phyloP scores from a whole-genome alignment of 37 sponge, comb jelly and placozoan species.

The Hexactinellida sp. region DNA sequence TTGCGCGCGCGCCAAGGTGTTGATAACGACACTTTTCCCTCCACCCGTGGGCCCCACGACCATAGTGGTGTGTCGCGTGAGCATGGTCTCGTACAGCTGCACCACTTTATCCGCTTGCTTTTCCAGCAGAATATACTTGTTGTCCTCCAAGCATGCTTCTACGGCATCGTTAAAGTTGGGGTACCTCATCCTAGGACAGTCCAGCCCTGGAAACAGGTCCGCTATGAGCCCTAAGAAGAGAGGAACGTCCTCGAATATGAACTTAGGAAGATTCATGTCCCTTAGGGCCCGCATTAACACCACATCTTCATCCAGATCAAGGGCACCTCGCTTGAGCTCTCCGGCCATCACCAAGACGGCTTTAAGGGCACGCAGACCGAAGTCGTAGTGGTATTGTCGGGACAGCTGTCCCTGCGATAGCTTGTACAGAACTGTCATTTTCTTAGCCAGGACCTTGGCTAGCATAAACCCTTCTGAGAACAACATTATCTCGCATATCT shows the following conservation, averaged over 20 bases:
- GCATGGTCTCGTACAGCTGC: slow-evolving; percentile 98
- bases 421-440: slow-evolving; percentile 99
- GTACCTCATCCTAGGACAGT: slow-evolving; percentile 96
- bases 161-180: slow-evolving; percentile 99
- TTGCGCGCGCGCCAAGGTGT: slow-evolving; percentile 84
- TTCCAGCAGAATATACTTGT: slow-evolving; percentile 56
- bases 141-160: slow-evolving; percentile 57
- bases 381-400: slow-evolving; percentile 95
- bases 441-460: slow-evolving; percentile 97
- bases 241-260: slow-evolving; percentile 98
- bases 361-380: slow-evolving; percentile 96
- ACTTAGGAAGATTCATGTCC: slow-evolving; percentile 99
- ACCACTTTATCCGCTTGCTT: slow-evolving; percentile 88
- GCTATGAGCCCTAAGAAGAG: slow-evolving; percentile 93
- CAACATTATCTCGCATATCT: slow-evolving; percentile 99
- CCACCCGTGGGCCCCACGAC: slow-evolving; percentile 98
- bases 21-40: slow-evolving; percentile 94
- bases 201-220: slow-evolving; percentile 97
- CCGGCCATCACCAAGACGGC: slow-evolving; percentile 99
- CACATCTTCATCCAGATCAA: slow-evolving; percentile 87
- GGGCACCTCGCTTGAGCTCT: slow-evolving; percentile 94
- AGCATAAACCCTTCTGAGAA: slow-evolving; percentile 97
- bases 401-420: slow-evolving; percentile 92
- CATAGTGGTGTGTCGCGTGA: slow-evolving; percentile 96
- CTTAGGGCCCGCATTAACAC: slow-evolving; percentile 98